These are phyloP conservation scores for Pseudoips prasinana DNA, from an alignment of 2,888 invertebrate genomes.

Conservation along the genomic window DNA sequence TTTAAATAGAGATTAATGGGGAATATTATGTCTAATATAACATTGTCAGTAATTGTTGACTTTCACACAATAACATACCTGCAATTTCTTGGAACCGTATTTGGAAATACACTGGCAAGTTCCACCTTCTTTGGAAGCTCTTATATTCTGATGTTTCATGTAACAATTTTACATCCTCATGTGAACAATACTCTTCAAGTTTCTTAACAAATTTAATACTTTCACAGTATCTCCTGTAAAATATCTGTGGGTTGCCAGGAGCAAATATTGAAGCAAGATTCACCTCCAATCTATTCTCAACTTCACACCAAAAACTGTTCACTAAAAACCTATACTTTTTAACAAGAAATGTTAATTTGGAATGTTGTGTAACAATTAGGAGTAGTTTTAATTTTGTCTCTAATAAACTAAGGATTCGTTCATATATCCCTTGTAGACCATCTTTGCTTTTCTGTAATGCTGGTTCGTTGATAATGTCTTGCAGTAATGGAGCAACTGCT, in stretches of 20 bases:
- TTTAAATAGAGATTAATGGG: no score
- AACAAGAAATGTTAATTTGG: constrained; percentile 65
- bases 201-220: constrained; percentile 88
- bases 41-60: no score
- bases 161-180: constrained; percentile 81
- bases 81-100: constrained; percentile 97
- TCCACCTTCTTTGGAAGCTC: constrained; percentile 93
- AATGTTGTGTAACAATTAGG: constrained; percentile 73
- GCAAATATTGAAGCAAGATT: constrained; percentile 93
- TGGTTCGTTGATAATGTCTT: constrained; percentile 87
- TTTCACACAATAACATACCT: constrained; percentile 60
- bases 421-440: constrained; percentile 87
- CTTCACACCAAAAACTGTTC: constrained; percentile 93
- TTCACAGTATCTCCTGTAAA: constrained; percentile 90
- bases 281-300: constrained; percentile 90
- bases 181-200: constrained; percentile 85
- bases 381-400: constrained; percentile 85
- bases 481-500: constrained; percentile 85
- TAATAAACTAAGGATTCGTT: constrained; percentile 86
- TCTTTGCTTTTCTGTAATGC: constrained; percentile 82
- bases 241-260: constrained; percentile 94
- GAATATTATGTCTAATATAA: no score
- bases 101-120: constrained; percentile 98
- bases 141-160: constrained; percentile 87
- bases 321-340: constrained; percentile 82